phyloP scores from a whole-genome alignment of 1,140 invertebrate species.

The Bombus fervidus region DNA sequence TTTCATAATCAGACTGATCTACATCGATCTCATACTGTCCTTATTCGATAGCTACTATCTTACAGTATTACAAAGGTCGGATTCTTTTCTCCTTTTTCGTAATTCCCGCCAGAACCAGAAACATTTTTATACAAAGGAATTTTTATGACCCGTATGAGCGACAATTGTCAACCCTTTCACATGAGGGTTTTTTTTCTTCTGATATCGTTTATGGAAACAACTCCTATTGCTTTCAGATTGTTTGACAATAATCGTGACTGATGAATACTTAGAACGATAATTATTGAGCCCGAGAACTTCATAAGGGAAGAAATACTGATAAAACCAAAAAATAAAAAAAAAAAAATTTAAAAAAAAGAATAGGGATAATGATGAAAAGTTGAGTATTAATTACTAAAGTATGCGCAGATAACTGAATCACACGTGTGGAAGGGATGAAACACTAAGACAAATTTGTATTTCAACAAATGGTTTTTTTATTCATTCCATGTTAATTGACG shows the following conservation, averaged over 20 bases:
- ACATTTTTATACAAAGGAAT: slow-evolving; percentile 11
- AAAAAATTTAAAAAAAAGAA: neutral
- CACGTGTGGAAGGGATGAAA: slow-evolving; percentile 1
- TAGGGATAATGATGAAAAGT: neutral
- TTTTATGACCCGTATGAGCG: neutral
- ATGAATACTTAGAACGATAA: slow-evolving; percentile 19
- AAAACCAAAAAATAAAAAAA: neutral
- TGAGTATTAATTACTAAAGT: neutral
- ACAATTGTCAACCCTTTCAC: neutral
- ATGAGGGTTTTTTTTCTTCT: neutral
- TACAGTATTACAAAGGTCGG: slow-evolving; percentile 13
- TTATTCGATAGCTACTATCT: slow-evolving; percentile 19
- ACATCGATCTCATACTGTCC: slow-evolving; percentile 12
- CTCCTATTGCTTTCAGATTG: slow-evolving; percentile 19
- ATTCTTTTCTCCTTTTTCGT: neutral
- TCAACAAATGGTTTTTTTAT: neutral
- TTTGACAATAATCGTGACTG: slow-evolving; percentile 32
- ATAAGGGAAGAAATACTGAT: neutral
- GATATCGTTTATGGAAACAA: neutral
- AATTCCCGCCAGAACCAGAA: neutral
- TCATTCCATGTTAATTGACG: neutral
- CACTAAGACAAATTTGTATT: slow-evolving; percentile 9
- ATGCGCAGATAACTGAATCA: neutral
- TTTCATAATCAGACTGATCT: slow-evolving; percentile 41
- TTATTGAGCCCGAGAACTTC: neutral